Evolutionary conservation across 2,113 vertebrate genomes (phyloP).

Genomic region (Panthera leo): DNA sequence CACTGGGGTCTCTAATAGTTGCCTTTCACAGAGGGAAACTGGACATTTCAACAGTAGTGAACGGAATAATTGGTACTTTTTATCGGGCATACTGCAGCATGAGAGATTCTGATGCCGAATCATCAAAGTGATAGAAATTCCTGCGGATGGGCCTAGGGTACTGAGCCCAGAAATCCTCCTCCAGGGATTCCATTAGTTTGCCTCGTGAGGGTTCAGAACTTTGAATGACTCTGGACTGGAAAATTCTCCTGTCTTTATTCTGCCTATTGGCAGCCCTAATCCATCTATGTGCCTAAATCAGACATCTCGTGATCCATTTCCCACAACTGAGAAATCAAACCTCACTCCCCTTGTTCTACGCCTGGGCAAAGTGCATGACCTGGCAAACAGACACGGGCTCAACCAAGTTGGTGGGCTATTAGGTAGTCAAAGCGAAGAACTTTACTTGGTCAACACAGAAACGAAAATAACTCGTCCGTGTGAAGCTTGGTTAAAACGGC

Average conservation of each 20-base stretch:
- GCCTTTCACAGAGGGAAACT: not conserved
- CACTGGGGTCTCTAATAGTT: not conserved
- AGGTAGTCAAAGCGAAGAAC: slow-evolving; percentile 49
- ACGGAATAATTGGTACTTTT: not conserved
- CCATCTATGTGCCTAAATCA: not conserved
- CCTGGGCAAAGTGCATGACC: slow-evolving; percentile 55
- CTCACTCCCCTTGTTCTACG: slow-evolving; percentile 17
- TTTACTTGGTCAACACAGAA: slow-evolving; percentile 42
- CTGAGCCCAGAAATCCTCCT: not conserved
- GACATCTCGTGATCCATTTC: not conserved
- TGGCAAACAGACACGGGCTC: not conserved
- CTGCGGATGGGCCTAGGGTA: not conserved
- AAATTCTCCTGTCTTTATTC: slow-evolving; percentile 48
- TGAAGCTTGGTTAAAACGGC: slow-evolving; percentile 74
- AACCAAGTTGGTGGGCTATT: slow-evolving; percentile 56
- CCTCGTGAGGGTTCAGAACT: not conserved
- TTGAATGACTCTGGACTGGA: not conserved
- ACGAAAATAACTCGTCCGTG: slow-evolving; percentile 75
- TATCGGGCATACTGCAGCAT: not conserved
- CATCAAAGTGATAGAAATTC: not conserved
- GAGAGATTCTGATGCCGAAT: not conserved
- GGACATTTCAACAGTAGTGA: not conserved
- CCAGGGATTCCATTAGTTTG: not conserved
- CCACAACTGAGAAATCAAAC: not conserved
- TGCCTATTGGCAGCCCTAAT: not conserved